phyloP scores from a whole-genome alignment of 2,888 invertebrate species.

The Trachelus iudaicus region DNA sequence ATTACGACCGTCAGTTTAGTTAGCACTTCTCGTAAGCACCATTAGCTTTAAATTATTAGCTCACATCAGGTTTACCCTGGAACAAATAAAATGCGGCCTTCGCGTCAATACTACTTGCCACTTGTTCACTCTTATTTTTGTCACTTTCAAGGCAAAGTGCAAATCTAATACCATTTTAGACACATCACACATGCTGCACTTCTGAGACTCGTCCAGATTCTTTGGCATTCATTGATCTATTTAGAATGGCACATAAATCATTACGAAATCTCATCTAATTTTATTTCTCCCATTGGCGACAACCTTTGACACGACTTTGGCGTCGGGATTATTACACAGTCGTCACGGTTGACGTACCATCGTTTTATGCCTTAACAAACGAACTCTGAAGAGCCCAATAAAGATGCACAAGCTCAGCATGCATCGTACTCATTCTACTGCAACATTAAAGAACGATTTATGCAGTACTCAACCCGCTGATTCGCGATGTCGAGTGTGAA shows the following conservation, averaged over 20 bases:
- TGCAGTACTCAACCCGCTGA: not conserved
- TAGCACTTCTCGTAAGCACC: not conserved
- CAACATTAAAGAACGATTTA: not conserved
- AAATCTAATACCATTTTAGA: not conserved
- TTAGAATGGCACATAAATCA: not conserved
- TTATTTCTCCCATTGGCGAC: slow-evolving; percentile 34
- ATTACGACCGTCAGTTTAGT: not conserved
- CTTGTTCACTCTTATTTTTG: not conserved
- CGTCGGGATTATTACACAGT: not conserved
- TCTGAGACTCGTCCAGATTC: not conserved
- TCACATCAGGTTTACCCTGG: not conserved
- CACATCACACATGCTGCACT: not conserved
- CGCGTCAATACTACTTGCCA: not conserved
- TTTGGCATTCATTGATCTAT: not conserved
- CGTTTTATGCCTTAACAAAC: not conserved
- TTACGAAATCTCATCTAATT: slow-evolving; percentile 34
- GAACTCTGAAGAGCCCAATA: not conserved
- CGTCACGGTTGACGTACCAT: not conserved
- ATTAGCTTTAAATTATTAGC: not conserved
- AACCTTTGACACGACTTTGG: not conserved
- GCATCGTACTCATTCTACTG: not conserved
- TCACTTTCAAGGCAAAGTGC: not conserved
- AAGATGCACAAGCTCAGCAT: not conserved
- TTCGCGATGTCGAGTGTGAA: not conserved
- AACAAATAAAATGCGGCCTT: not conserved